Conservation (phyloP, 2,797 vertebrate genomes). For the Clarias pachynema region DNA sequence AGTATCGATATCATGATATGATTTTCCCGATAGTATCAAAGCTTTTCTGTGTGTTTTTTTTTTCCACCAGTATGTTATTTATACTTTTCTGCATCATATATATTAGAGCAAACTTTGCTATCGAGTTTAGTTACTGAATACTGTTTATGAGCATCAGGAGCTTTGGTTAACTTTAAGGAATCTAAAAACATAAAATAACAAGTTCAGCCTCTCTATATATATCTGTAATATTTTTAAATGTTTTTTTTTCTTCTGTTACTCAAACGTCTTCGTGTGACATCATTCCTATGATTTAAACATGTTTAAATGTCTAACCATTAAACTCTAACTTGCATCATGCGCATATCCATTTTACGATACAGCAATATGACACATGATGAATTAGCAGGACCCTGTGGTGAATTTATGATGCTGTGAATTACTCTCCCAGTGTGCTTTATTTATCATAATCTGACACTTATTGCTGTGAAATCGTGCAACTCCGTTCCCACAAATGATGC, state of each 20-base stretch:
- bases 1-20: background rate
- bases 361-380: background rate
- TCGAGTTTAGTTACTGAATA: background rate
- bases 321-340: background rate
- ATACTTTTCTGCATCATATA: background rate
- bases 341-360: background rate
- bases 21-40: background rate
- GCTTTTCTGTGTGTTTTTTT: no score
- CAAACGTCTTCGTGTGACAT: no score
- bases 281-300: background rate
- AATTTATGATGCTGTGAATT: background rate
- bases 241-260: background rate
- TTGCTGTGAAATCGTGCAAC: background rate
- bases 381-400: background rate
- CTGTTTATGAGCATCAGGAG: background rate
- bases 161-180: background rate
- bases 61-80: background rate
- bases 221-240: background rate
- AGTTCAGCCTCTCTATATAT: background rate
- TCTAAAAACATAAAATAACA: background rate
- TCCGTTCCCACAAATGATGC: background rate
- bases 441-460: background rate
- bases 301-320: background rate
- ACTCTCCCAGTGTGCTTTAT: background rate
- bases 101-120: background rate